Base-by-base conservation (phyloP, 1,140 invertebrate genomes). In the Holcopasites calliopsidis region DNA sequence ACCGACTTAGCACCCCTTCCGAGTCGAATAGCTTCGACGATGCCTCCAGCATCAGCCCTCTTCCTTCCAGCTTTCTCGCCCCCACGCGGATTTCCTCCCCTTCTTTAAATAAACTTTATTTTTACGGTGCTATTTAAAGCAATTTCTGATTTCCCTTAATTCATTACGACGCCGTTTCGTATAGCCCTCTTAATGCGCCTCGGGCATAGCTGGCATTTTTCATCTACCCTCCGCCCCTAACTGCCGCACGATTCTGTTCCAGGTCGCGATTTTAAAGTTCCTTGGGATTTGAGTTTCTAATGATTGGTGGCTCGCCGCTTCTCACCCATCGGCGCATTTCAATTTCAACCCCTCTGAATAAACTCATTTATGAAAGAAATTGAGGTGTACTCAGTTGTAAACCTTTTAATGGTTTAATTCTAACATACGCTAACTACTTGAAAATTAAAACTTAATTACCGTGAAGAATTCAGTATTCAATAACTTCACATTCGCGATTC, bases 91-190 rank as follows among this genome's bases (percentile, higher is more conserved):
- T n/a, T n/a, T 13, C 42, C 26, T 1, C 11, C 82, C 79, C 82
- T 87, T 83, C 80, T 86, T 83, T 74, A 84, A 87, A 87, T 82
- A 81, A 87, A 87, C 86, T 91, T 91, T 87, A 90, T 90, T 91
- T 91, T 91, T 91, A 91, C 86, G 87, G 87, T 77, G 82, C 89
- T 87, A 88, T 91, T 91, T 89, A 90, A 91, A 91, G 88, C 89
- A 89, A 91, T 91, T 91, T 90, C 89, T 92, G 88, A 90, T 91
- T 91, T 91, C 85, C 87, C 88, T 91, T 91, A 91, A 91, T 91
- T 91, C 90, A 90, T 90, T 89, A 89, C 86, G 84, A 76, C 80
- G 86, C 85, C 86, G 86, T 90, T 90, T 65, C 82, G 69, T 75
- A 85, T 85, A 90, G 87, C 89, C 89, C 82, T 86, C 88, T 88